phyloP scores from a whole-genome alignment of 2,797 vertebrate genomes.

The Chaunax sp. region DNA sequence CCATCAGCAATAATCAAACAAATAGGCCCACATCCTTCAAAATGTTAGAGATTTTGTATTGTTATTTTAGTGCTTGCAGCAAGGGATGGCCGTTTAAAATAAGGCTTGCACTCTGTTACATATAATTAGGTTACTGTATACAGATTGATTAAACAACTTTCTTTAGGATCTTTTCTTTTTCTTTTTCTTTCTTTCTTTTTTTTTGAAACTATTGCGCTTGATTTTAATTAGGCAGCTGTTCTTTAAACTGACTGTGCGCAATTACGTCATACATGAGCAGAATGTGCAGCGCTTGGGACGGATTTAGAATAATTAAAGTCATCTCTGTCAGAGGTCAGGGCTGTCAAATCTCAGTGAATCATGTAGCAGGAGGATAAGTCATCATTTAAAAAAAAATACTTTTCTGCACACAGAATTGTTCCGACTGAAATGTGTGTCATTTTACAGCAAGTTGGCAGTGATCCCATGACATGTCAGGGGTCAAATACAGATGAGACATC shows the following conservation, averaged over 20 bases:
- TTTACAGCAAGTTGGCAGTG: neutral
- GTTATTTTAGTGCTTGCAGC: no score
- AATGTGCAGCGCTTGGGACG: conserved; percentile 5
- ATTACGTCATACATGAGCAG: conserved; percentile 1
- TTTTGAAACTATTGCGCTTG: neutral
- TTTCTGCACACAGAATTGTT: neutral
- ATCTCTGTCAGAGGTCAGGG: conserved; percentile 3
- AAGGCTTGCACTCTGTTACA: neutral
- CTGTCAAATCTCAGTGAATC: neutral
- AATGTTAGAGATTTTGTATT: no score
- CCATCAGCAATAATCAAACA: neutral
- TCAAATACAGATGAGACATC: neutral
- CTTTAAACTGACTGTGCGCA: neutral
- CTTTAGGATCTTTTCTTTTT: no score
- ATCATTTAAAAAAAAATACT: neutral
- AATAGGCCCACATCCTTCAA: no score
- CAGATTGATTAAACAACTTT: no score
- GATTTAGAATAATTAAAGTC: conserved; percentile 14
- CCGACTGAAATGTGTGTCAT: neutral
- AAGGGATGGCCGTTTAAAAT: no score
- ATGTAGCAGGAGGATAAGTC: neutral
- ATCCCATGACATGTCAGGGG: conserved; percentile 13
- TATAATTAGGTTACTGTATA: neutral
- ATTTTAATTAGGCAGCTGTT: neutral
- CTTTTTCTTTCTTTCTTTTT: neutral